phyloP scores from a whole-genome alignment of 2,797 vertebrate genomes.

The Pipistrellus pygmaeus region DNA sequence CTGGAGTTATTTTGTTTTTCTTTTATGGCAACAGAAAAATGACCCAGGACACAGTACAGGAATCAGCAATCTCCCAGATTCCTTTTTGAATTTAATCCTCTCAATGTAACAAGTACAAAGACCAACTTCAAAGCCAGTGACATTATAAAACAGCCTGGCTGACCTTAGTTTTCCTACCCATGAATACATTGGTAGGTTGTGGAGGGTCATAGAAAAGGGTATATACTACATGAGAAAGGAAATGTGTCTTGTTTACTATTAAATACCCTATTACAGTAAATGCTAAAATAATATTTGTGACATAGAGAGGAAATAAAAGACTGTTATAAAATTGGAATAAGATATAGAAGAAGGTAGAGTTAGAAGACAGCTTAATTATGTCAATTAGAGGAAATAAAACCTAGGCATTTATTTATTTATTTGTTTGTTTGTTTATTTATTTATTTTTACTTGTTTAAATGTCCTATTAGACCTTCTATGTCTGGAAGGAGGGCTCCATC shows the following conservation, averaged over 20 bases:
- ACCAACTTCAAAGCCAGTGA: not conserved
- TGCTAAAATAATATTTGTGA: not conserved
- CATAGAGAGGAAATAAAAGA: not conserved
- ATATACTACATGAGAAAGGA: not conserved
- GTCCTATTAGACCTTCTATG: not conserved
- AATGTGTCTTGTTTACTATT: not conserved
- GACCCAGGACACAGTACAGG: not conserved
- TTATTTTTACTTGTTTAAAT: not conserved
- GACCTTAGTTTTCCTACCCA: not conserved
- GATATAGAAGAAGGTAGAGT: not conserved
- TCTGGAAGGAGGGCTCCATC: not conserved
- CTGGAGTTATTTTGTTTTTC: not conserved
- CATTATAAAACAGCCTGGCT: not conserved
- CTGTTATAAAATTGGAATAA: not conserved
- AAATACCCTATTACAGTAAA: not conserved
- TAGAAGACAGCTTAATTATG: not conserved
- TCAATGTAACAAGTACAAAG: not conserved
- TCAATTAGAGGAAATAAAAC: not conserved
- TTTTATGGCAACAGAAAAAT: slow-evolving; percentile 19
- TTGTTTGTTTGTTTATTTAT: not conserved
- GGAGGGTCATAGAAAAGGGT: not conserved
- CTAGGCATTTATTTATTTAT: not conserved
- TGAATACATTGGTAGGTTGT: not conserved
- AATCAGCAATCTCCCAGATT: not conserved
- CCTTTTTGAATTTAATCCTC: not conserved